Evolutionary conservation across 2,888 invertebrate genomes (phyloP).

Genomic region (Lasioglossum figueresi): DNA sequence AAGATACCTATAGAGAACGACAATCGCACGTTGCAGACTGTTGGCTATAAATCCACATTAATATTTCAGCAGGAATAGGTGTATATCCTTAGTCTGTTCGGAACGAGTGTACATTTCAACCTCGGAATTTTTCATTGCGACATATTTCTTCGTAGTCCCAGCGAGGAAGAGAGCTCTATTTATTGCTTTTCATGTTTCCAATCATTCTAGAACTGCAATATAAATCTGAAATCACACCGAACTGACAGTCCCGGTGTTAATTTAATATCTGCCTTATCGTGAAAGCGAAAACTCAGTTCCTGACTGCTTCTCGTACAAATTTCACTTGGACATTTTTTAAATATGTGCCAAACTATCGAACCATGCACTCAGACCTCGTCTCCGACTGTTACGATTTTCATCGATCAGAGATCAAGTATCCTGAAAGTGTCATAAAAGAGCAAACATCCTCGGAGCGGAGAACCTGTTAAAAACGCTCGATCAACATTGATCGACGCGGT

Average conservation of each 20-base stretch:
- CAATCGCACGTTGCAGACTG: not conserved
- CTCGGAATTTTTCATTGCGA: not conserved
- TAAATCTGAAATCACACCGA: not conserved
- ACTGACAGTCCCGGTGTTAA: not conserved
- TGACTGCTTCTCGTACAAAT: not conserved
- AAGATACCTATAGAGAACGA: not conserved
- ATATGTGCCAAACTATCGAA: too few species aligned
- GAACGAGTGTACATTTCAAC: not conserved
- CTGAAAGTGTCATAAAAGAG: not conserved
- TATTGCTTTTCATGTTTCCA: not conserved
- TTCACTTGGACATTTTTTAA: not conserved
- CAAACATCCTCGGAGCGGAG: not conserved
- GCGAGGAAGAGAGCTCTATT: not conserved
- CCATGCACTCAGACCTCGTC: not conserved
- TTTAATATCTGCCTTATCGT: not conserved
- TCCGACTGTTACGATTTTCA: not conserved
- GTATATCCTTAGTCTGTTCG: not conserved
- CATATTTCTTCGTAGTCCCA: not conserved
- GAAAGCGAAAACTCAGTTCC: not conserved
- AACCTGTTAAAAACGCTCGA: not conserved
- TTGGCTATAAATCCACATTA: not conserved
- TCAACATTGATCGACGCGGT: not conserved
- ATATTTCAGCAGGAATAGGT: not conserved
- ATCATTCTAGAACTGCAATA: not conserved
- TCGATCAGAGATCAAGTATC: not conserved